phyloP scores from a whole-genome alignment of 2,888 invertebrate genomes.

The Acleris cristana region DNA sequence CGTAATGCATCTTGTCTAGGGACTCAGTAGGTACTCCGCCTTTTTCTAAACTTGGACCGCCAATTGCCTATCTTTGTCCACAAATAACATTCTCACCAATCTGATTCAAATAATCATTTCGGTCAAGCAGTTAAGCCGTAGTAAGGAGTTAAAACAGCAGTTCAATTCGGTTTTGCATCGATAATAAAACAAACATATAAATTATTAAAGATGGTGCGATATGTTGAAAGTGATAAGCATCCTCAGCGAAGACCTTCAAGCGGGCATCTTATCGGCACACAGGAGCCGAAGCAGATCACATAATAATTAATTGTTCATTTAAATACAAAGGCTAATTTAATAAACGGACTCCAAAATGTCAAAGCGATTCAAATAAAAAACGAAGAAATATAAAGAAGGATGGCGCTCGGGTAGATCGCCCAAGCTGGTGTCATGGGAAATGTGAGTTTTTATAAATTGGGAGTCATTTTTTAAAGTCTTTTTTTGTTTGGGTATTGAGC shows the following conservation, averaged over 20 bases:
- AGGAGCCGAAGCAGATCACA: conserved; percentile 55
- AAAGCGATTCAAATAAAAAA: conserved; percentile 77
- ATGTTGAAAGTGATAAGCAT: conserved; percentile 1
- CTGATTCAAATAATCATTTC: too few relatives aligned
- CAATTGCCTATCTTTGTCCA: too few relatives aligned
- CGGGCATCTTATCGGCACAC: conserved; percentile 40
- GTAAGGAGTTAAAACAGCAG: too few relatives aligned
- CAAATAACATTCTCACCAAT: too few relatives aligned
- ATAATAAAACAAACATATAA: too few relatives aligned
- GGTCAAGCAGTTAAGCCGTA: too few relatives aligned
- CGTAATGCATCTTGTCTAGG: too few relatives aligned
- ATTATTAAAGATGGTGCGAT: conserved; percentile 1
- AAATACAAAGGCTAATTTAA: conserved; percentile 84
- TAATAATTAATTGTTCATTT: conserved; percentile 80
- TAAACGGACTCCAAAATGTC: conserved; percentile 81
- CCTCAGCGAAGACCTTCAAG: conserved; percentile 9
- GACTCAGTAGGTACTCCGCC: too few relatives aligned
- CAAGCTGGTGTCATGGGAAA: conserved; percentile 78
- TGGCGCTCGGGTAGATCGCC: conserved; percentile 70
- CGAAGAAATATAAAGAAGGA: conserved; percentile 71
- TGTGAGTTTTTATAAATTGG: conserved; percentile 80
- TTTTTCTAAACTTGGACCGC: too few relatives aligned
- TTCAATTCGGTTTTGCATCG: too few relatives aligned
- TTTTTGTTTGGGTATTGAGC: conserved; percentile 72
- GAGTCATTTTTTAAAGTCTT: conserved; percentile 76